These are phyloP conservation scores for Chaenogobius annularis DNA, from an alignment of 2,113 vertebrate genomes.

Conservation along the genomic window DNA sequence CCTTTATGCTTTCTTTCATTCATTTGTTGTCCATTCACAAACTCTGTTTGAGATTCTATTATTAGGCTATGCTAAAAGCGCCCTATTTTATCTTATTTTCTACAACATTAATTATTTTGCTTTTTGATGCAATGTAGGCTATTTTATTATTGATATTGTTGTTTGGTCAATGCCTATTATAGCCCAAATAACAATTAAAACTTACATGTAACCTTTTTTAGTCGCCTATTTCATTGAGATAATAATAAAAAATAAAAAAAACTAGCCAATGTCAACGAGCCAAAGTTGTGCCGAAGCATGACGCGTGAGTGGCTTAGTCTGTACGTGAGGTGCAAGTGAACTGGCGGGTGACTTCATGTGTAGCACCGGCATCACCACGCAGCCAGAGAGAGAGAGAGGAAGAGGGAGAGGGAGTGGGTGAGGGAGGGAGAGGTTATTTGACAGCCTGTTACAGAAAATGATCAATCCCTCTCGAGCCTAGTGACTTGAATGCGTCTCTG, in stretches of 20 bases:
- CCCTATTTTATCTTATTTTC: not conserved
- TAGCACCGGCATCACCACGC: conserved; percentile 35
- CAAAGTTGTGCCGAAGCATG: conserved; percentile 56
- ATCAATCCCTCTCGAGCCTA: conserved; percentile 52
- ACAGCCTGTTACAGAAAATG: conserved; percentile 42
- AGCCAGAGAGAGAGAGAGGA: conserved; percentile 2
- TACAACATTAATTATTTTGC: too few relatives aligned
- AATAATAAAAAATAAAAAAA: not conserved
- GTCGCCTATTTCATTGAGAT: not conserved
- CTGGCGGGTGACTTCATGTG: conserved; percentile 67
- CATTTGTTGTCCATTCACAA: not conserved
- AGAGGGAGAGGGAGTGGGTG: conserved; percentile 14
- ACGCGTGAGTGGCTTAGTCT: conserved; percentile 61
- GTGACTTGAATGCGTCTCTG: conserved; percentile 49
- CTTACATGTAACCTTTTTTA: not conserved
- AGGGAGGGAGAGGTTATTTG: conserved; percentile 23
- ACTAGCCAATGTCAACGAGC: not conserved
- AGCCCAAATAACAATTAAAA: too few relatives aligned
- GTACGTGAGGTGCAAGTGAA: conserved; percentile 76
- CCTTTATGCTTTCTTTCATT: not conserved
- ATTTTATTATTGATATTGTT: too few relatives aligned
- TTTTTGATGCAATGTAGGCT: not conserved
- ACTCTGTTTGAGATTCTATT: not conserved
- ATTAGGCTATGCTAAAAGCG: not conserved
- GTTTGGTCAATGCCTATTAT: too few relatives aligned